These are phyloP conservation scores for Drosophila rufa DNA, from an alignment of 1,140 invertebrate species.

Conservation along the genomic window DNA sequence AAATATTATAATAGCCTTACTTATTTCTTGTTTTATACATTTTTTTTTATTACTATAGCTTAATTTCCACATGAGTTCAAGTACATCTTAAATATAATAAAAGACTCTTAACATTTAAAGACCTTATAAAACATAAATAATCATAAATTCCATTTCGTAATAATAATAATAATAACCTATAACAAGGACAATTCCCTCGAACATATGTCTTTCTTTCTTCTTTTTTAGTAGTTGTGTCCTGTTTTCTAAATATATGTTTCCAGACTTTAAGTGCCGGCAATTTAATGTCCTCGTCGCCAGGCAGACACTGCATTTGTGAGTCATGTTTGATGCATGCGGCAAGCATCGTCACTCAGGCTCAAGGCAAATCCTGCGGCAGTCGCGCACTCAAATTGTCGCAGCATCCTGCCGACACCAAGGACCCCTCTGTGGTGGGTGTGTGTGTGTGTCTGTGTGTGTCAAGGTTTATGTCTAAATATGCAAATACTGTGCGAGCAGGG, in stretches of 20 bases:
- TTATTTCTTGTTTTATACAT: too few species aligned
- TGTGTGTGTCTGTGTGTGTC: not conserved
- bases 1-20: not conserved
- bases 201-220: not conserved
- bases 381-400: slow-evolving; percentile 63
- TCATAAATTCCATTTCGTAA: too few species aligned
- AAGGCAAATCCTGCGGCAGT: slow-evolving; percentile 45
- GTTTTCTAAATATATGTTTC: slow-evolving; percentile 8
- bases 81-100: too few species aligned
- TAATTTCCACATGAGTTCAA: too few species aligned
- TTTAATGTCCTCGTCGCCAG: slow-evolving; percentile 31
- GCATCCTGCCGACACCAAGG: slow-evolving; percentile 28
- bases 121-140: too few species aligned
- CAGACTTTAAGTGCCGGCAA: slow-evolving; percentile 51
- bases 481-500: slow-evolving; percentile 37
- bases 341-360: slow-evolving; percentile 36
- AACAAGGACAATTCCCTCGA: too few species aligned
- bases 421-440: slow-evolving; percentile 6
- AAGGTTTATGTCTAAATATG: slow-evolving; percentile 59
- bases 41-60: too few species aligned
- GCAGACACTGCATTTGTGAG: slow-evolving; percentile 42
- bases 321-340: slow-evolving; percentile 67
- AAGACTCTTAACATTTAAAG: too few species aligned
- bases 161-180: not conserved
- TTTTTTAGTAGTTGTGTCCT: not conserved